Percentiles rank a stretch among this genome's conserved stretches.
phyloP scores from a whole-genome alignment of 1,140 invertebrate species.

The Temnothorax nylanderi region DNA sequence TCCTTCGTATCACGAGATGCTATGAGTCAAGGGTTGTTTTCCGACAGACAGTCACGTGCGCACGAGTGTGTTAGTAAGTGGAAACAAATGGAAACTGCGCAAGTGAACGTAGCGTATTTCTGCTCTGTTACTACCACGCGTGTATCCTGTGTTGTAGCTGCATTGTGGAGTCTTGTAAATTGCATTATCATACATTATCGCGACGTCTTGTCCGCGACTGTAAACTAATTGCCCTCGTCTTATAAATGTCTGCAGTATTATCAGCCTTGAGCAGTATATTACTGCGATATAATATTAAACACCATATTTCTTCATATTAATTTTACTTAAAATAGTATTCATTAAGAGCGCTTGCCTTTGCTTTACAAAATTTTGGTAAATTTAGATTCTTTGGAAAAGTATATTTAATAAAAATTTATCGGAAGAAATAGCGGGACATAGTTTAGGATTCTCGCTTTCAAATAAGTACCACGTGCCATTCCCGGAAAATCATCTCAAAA shows the following conservation, averaged over 20 bases:
- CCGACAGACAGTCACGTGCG: neutral
- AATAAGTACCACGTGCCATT: conserved; percentile 14
- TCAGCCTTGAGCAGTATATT: neutral
- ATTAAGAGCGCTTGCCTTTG: neutral
- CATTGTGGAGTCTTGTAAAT: neutral
- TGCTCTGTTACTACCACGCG: neutral
- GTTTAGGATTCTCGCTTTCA: neutral
- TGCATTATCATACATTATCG: conserved; percentile 28
- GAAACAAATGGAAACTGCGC: conserved; percentile 23
- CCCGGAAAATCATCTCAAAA: neutral
- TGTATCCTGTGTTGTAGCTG: neutral
- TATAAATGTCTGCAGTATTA: neutral
- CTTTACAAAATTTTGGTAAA: neutral
- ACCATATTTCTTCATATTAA: neutral
- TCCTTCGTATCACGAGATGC: neutral
- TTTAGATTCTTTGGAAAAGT: neutral
- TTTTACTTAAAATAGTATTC: neutral
- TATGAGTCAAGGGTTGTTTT: neutral
- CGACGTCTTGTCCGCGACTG: neutral
- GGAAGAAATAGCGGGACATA: neutral
- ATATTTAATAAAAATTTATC: neutral
- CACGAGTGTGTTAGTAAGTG: neutral
- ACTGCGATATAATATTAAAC: neutral
- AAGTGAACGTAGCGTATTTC: neutral
- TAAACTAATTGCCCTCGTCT: neutral